These are phyloP conservation scores for Fistularia commersonii DNA, from an alignment of 2,797 vertebrate species.

Conservation along the genomic window DNA sequence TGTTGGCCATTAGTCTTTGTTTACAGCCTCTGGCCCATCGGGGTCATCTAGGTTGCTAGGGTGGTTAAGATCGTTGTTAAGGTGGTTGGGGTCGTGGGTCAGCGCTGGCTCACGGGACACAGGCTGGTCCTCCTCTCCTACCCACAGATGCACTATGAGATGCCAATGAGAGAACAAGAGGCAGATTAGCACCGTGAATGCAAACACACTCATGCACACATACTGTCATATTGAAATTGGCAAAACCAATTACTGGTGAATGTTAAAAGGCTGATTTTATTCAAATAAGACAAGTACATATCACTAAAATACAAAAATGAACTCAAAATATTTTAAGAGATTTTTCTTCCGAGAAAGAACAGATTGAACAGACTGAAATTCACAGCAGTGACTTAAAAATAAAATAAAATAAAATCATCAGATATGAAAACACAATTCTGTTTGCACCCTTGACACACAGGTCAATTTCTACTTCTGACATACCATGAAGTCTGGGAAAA, in stretches of 20 bases:
- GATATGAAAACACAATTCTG: too few species aligned
- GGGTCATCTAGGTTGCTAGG: constrained; percentile 73
- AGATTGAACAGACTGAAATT: too few species aligned
- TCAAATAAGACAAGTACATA: constrained; percentile 1
- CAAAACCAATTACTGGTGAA: too few species aligned
- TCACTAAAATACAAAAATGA: too few species aligned
- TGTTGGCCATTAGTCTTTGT: constrained; percentile 74
- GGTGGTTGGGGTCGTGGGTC: constrained; percentile 70
- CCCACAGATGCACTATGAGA: constrained; percentile 80
- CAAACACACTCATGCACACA: constrained; percentile 23
- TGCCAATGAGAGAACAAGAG: constrained; percentile 74
- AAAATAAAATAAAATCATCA: too few species aligned
- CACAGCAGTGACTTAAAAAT: too few species aligned
- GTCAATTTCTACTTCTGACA: too few species aligned
- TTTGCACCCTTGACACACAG: too few species aligned
- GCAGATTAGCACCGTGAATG: constrained; percentile 70
- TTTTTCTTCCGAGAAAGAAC: too few species aligned
- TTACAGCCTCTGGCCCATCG: constrained; percentile 75
- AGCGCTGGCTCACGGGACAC: constrained; percentile 70
- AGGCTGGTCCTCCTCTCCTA: constrained; percentile 76
- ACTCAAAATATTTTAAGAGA: too few species aligned
- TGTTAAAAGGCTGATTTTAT: constrained; percentile 6
- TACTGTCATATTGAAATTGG: not conserved
- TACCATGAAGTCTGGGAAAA: too few species aligned
- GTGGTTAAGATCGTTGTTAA: constrained; percentile 67